Conservation (phyloP, 2,113 vertebrate species). For the Sceloporus undulatus region DNA sequence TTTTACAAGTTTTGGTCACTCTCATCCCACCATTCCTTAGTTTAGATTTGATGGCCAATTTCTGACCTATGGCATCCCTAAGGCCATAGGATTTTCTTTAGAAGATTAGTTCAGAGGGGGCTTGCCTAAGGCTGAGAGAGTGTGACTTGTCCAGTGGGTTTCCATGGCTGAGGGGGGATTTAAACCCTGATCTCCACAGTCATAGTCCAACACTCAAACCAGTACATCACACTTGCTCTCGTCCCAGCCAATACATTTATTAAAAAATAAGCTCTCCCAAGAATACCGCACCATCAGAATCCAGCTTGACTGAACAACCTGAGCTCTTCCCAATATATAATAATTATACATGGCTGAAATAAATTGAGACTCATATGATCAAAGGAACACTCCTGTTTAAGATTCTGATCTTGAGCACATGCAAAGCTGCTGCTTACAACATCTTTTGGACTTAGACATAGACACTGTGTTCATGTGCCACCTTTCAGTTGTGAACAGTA, state of each 20-base stretch:
- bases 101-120: too few relatives aligned
- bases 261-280: not conserved
- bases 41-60: constrained; percentile 4
- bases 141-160: too few relatives aligned
- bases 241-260: not conserved
- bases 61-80: too few relatives aligned
- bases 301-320: not conserved
- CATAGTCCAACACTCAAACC: too few relatives aligned
- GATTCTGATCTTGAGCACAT: not conserved
- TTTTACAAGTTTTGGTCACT: not conserved
- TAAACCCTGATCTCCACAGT: too few relatives aligned
- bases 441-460: not conserved
- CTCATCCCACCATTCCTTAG: not conserved
- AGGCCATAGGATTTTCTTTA: too few relatives aligned
- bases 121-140: too few relatives aligned
- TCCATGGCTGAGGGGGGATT: too few relatives aligned
- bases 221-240: too few relatives aligned
- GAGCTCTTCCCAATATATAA: not conserved
- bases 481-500: not conserved
- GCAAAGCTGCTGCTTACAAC: not conserved
- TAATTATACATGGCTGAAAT: not conserved
- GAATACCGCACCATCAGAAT: not conserved
- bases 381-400: not conserved
- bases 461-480: not conserved
- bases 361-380: not conserved